Evolutionary conservation across 2,113 vertebrate species (phyloP), one percentile per base, ranked within the genome.

Genomic region (Mobula birostris): DNA sequence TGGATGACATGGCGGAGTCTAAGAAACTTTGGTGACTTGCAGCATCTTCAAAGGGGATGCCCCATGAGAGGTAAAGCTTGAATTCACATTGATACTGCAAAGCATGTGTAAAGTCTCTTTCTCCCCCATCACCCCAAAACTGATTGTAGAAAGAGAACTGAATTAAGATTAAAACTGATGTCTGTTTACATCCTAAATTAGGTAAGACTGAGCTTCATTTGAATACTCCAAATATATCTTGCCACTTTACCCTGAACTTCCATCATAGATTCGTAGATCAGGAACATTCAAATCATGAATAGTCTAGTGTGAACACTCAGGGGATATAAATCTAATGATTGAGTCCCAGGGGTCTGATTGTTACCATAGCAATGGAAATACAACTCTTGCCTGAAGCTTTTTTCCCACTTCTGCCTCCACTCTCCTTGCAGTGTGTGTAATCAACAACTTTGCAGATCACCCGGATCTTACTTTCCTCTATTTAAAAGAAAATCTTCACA

Each of bases 301-400:
- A 15, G 58, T 27, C 83, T 61, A 14, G 83, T 88, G 83, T 63
- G 27, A 88, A n/a, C 27, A 63, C 56, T 88, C 83, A 61, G 15
- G 83, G 58, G 83, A 88, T 12, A 24, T 88, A 36, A n/a, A 88
- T n/a, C 83, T n/a, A 17, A 58, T 12, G 12, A 8, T n/a, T 56
- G 27, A 29, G 14, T 88, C 83, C 83, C 83, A 88, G 58, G 29
- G 58, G 83, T 29, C 83, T 88, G 83, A n/a, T 88, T 61, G 83
- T 88, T 88, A 5, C 83, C 83, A 88, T 88, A 5, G 83, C 29
- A 88, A 88, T n/a, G 83, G 83, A 88, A 88, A n/a, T 61, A 24
- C 56, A 88, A 63, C 58, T 14, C 58, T 29, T 63, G 9, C 83
- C 83, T 88, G 27, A n/a, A 63, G 83, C 83, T 63, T 14, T 56